Base-by-base conservation (phyloP, 2,113 vertebrate species). In the Prunella himalayana region DNA sequence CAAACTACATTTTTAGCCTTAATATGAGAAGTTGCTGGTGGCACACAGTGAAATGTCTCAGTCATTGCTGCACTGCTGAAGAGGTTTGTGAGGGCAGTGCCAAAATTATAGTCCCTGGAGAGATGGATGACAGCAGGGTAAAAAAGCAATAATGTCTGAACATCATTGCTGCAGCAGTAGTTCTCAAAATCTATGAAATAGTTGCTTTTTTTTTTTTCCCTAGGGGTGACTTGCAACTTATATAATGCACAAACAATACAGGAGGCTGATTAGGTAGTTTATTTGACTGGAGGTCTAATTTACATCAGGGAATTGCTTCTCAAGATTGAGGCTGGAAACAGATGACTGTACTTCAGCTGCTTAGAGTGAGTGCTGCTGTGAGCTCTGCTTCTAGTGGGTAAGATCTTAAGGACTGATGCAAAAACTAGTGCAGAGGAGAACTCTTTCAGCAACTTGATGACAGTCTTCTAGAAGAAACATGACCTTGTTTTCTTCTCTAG, bases 401-500 rank as follows among this genome's bases (percentile, higher is more conserved):
- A 88, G 54, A 42, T 81, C 1, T 64, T 73, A 73, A 97, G 88
- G 64, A 45, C 33, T 63, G 39, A 69, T 85, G 53, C 49, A 86
- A 90, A 82, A 64, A 47, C 60, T 64, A 88, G 82, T 83, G 84
- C 81, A 66, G 92, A 60, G 13, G 84, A 80, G 41, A 96, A 54
- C 85, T 95, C 84, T 85, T 88, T 94, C 79, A 80, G 70, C 86
- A 93, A 51, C 72, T 37, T 78, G 90, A 69, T 90, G 80, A 59
- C 47, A 79, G 41, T 54, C 63, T 79, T 66, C 28, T 68, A 79
- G 69, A 61, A 97, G 89, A 92, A 91, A 88, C 86, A 54, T 80
- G 94, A 80, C 78, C 50, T 86, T 95, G 70, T 94, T 97, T 97
- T 92, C 86, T 83, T 70, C 91, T 53, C 77, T 63, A 88, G 78